Base-by-base conservation (phyloP, 2,113 vertebrate species). In the Pygoscelis adeliae region DNA sequence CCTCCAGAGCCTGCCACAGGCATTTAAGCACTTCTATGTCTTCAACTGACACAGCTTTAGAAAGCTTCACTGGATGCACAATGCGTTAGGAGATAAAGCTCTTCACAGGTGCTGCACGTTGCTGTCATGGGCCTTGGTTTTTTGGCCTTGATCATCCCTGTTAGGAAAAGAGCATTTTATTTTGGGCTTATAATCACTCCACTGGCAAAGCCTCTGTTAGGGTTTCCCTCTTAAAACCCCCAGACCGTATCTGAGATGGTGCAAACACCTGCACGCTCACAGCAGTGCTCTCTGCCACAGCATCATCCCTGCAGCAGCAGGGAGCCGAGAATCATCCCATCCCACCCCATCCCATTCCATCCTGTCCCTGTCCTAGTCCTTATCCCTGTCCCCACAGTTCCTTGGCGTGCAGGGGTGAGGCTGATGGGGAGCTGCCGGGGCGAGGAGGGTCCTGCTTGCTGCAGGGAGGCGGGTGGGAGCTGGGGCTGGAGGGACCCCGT, bases 311-410 rank as follows among this genome's bases (percentile, higher is more conserved):
- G 6, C 27, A 23, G 50, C 0, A 3, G 36, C 36, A 36, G 22
- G 46, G 36, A 63, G 10, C 15, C 0, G 4, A 36, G 53, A 49
- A 18, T 27, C 13, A 27, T 6, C 52, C 44, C 12, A 6, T 15
- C 20, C 23, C 32, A 17, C 16, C 73, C 46, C 16, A 12, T 2
- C 36, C 53, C 34, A 32, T 44, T 26, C 30, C 56, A 19, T 20
- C 29, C 38, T 9, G 7, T 20, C 50, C 32, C 52, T 2, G 0
- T 18, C 46, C 52, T 25, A 17, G 15, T 47, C 15, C 27, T 11
- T 11, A 9, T 19, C 44, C 23, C 36, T 40, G 8, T 34, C 49
- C 38, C 63, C 1, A 0, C 2, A 0, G 53, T 19, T 90, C 20
- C 47, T 38, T 8, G 34, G 40, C 55, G 30, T 0, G 0, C 46